Conservation (phyloP, 1,140 invertebrate species). For the Tribolium madens region DNA sequence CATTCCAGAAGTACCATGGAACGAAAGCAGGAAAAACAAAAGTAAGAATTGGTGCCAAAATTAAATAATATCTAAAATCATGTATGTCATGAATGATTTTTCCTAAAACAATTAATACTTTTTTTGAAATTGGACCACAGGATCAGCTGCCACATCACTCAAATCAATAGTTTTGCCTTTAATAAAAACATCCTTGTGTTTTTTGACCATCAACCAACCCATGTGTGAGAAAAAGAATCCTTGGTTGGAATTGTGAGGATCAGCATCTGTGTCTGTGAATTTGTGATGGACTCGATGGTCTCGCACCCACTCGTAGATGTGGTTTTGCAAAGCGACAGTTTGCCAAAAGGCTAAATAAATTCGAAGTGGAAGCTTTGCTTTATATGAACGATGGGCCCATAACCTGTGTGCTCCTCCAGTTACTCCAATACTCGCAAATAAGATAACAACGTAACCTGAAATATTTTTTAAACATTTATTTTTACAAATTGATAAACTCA, state of each 20-base stretch:
- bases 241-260: slow-evolving; percentile 94
- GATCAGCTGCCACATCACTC: slow-evolving; percentile 87
- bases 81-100: not conserved
- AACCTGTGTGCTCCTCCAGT: slow-evolving; percentile 95
- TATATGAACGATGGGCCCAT: slow-evolving; percentile 95
- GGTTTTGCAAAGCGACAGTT: slow-evolving; percentile 92
- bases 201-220: slow-evolving; percentile 92
- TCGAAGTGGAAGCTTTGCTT: slow-evolving; percentile 89
- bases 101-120: slow-evolving; percentile 66
- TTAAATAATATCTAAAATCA: slow-evolving; percentile 75
- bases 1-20: slow-evolving; percentile 87
- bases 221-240: slow-evolving; percentile 98
- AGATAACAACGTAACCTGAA: not conserved
- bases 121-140: slow-evolving; percentile 88
- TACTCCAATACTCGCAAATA: slow-evolving; percentile 79
- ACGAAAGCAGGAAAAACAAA: slow-evolving; percentile 89
- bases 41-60: slow-evolving; percentile 84
- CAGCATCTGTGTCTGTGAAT: slow-evolving; percentile 94
- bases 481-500: not conserved
- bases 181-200: slow-evolving; percentile 90
- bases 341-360: slow-evolving; percentile 83
- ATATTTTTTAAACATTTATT: not conserved
- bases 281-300: slow-evolving; percentile 98
- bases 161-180: slow-evolving; percentile 91
- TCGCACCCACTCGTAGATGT: slow-evolving; percentile 92